Evolutionary conservation across 2,113 vertebrate genomes (phyloP).

Genomic region (Dendropsophus ebraccatus): DNA sequence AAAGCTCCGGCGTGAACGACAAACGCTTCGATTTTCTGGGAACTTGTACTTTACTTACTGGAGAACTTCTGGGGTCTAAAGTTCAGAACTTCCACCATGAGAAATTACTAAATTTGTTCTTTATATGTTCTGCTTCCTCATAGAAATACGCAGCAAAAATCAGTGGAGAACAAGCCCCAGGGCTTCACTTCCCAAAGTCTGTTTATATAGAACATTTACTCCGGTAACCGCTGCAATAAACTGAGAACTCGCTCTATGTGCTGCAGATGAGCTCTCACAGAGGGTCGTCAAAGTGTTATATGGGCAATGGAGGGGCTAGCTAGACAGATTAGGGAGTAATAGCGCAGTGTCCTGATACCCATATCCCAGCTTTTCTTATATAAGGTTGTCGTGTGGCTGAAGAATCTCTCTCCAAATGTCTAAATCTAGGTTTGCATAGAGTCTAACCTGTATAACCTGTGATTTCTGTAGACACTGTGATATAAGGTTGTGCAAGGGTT

Average conservation of each 20-base stretch:
- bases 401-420: too few species aligned
- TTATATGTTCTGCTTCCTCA: not conserved
- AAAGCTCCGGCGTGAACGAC: not conserved
- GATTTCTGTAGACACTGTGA: too few species aligned
- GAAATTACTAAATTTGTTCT: not conserved
- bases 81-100: not conserved
- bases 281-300: too few species aligned
- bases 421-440: too few species aligned
- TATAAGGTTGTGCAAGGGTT: too few species aligned
- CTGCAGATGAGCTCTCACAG: not conserved
- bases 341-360: too few species aligned
- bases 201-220: slow-evolving; percentile 30
- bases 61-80: not conserved
- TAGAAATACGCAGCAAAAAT: not conserved
- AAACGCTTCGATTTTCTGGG: not conserved
- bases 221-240: not conserved
- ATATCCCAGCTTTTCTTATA: too few species aligned
- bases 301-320: too few species aligned
- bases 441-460: too few species aligned
- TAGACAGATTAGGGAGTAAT: too few species aligned
- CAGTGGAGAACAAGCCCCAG: not conserved
- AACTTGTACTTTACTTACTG: not conserved
- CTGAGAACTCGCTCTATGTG: not conserved
- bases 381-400: too few species aligned
- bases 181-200: not conserved